Evolutionary conservation across 2,797 vertebrate genomes (phyloP).

Genomic region (Sebastes trivittatus): DNA sequence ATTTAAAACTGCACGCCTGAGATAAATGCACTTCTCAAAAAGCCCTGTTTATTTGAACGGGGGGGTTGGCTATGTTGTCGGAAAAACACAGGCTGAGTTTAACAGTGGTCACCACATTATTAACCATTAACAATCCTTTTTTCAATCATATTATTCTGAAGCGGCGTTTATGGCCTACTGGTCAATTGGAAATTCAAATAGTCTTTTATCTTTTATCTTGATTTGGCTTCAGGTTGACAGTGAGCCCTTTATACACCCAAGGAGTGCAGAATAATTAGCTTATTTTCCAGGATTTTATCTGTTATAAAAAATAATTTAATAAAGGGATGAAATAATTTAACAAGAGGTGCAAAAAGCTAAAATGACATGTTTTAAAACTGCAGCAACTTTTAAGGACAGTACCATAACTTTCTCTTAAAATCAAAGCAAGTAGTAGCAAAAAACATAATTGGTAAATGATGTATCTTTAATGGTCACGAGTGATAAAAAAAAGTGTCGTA

Average conservation of each 20-base stretch:
- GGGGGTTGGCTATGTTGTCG: slow-evolving; percentile 15
- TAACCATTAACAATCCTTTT: slow-evolving; percentile 74
- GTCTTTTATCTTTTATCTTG: background rate
- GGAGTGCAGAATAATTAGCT: background rate
- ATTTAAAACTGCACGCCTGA: slow-evolving; percentile 83
- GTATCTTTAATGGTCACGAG: background rate
- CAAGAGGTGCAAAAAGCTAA: background rate
- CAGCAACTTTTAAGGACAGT: background rate
- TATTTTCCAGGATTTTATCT: background rate
- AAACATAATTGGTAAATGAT: background rate
- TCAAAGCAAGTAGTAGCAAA: background rate
- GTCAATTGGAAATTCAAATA: slow-evolving; percentile 13
- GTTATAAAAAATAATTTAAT: background rate
- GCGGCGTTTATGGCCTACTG: background rate
- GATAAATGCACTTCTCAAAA: slow-evolving; percentile 81
- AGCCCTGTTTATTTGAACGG: slow-evolving; percentile 67
- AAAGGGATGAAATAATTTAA: background rate
- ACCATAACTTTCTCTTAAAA: background rate
- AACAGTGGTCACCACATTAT: slow-evolving; percentile 32
- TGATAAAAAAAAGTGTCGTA: background rate
- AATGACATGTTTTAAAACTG: background rate
- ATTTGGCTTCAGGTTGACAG: background rate
- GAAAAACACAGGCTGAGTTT: background rate
- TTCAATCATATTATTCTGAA: slow-evolving; percentile 24
- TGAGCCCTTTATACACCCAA: background rate